Evolutionary conservation across 1,140 invertebrate genomes (phyloP), one percentile per base, ranked within the genome.

Genomic region (Megalopta genalis): DNA sequence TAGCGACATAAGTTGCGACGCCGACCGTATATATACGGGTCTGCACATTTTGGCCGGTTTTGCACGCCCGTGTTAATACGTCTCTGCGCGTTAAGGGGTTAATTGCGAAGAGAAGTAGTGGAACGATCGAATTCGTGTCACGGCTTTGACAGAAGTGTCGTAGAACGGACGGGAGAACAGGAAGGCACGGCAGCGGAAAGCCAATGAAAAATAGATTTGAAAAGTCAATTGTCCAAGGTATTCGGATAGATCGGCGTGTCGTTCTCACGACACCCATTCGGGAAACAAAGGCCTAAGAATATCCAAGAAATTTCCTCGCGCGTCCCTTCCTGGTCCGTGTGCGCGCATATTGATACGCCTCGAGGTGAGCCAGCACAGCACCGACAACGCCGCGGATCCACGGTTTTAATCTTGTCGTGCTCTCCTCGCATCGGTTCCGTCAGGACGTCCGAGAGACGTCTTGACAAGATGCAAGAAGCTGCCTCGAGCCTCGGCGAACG

Each of bases 321-420:
- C 10, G 57, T 62, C 3, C 27, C 69, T 72, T 72, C 69, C 69
- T 72, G 39, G 18, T 68, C 14, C 66, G 66, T 68, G 59, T 72
- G 18, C 57, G 32, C 39, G 57, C 69, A 72, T 72, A 72, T 27
- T 72, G 57, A 72, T 72, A 62, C 69, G 39, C 23, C 57, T 0
- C 1, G 69, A 46, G 69, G 32, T 27, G 39, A 64, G 5, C 42
- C 23, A 25, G 14, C 42, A 23, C 25, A 49, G 23, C 23, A 25
- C 1, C 66, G 32, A 52, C 46, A 52, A 23, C 39, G 12, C 66
- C 62, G 37, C 63, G 21, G 8, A 70, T 69, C 67, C 52, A 25
- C 46, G 72, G 54, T 66, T 81, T 68, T 81, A 83, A 83, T 81
- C 72, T 67, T 59, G 25, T 77, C 42, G 37, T 62, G 37, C 25